Base-by-base conservation (phyloP, 2,113 vertebrate species). In the Motacilla tschutschensis region DNA sequence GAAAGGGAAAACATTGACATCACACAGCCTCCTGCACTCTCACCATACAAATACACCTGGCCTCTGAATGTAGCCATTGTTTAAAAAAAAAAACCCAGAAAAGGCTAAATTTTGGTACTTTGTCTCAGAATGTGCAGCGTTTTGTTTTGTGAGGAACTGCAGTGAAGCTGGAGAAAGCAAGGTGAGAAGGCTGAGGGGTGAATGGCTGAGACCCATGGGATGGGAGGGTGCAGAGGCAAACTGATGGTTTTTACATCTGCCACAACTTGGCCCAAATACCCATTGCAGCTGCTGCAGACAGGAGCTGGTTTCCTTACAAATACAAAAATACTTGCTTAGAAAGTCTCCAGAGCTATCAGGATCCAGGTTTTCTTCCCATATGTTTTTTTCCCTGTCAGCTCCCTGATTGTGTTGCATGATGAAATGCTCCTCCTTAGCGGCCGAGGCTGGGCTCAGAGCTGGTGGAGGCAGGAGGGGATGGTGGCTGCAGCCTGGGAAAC, bases 1-100 rank as follows among this genome's bases (percentile, higher is more conserved):
- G 85, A 77, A 95, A 70, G 36, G 60, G 77, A 72, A 77, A 81
- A 66, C 63, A 57, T 2, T 53, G 64, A 75, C n/a, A 41, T 80
- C 0, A 0, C 24, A 35, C 38, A 79, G 21, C 43, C 51, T 63
- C 5, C 35, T 70, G 55, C 38, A 25, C 43, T 57, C 41, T 70
- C 4, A 0, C 41, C 15, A 8, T 26, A 20, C 14, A 66, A 70
- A 54, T 25, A 67, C 18, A 59, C 44, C 59, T 24, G 38, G n/a
- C 19, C n/a, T 36, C n/a, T 50, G 35, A 54, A 53, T 83, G 59
- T 33, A 51, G 25, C 33, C n/a, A 35, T 63, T 64, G 28, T 16
- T 84, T 3, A 54, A 54, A 21, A 54, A 50, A 50, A 15, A 50
- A 6, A 50, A 25, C 40, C 6, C 12, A 73, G 40, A 60, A 70